Evolutionary conservation across 2,113 vertebrate genomes (phyloP).

Genomic region (pig (Sus scrofa)): T2T-Sscrofa CM000814.6:10024001-10024500

Average conservation of each 20-base stretch:
- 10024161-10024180: not conserved
- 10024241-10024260: not conserved
- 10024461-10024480: not conserved
- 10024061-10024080: not conserved
- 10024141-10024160: not conserved
- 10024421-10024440: not conserved
- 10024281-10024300: not conserved
- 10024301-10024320: not conserved
- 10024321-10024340: not conserved
- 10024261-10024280: fast-evolving
- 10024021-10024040: not conserved
- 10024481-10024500: not conserved
- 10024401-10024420: not conserved
- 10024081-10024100: not conserved
- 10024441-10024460: not conserved
- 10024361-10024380: not conserved
- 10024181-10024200: not conserved
- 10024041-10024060: not conserved
- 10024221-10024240: not conserved
- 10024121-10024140: not conserved
- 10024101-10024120: no score
- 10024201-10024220: not conserved
- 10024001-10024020: constrained; percentile 90
- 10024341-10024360: not conserved
- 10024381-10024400: not conserved